These are phyloP conservation scores for Perodicticus potto DNA, from an alignment of 2,797 vertebrate species.

Conservation along the genomic window DNA sequence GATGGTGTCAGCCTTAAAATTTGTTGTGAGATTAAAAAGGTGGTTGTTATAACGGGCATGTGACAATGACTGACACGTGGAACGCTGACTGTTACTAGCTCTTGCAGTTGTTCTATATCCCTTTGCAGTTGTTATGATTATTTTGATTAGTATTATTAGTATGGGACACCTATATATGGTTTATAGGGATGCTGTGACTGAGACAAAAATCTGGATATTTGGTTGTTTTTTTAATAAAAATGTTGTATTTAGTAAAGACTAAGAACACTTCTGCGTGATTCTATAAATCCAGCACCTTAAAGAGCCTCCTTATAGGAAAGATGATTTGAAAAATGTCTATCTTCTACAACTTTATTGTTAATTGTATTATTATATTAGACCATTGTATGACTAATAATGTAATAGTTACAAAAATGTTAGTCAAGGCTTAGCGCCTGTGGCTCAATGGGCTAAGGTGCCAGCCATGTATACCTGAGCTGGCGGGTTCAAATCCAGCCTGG, in stretches of 20 bases:
- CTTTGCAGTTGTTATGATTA: constrained; percentile 14
- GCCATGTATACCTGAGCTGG: too few relatives aligned
- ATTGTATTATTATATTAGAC: constrained; percentile 34
- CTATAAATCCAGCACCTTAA: neutral
- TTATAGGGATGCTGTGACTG: neutral
- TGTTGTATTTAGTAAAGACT: neutral
- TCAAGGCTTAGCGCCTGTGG: too few relatives aligned
- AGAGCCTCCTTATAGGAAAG: neutral
- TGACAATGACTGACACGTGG: constrained; percentile 1
- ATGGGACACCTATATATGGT: neutral
- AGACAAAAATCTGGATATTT: neutral
- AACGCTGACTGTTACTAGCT: neutral
- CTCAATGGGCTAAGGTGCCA: too few relatives aligned
- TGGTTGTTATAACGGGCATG: neutral
- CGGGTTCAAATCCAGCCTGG: too few relatives aligned
- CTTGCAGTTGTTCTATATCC: neutral
- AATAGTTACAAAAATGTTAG: neutral
- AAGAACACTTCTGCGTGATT: neutral
- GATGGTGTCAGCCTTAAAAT: neutral
- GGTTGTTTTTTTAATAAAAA: neutral
- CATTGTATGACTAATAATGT: neutral
- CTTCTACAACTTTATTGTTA: neutral
- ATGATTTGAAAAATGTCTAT: neutral
- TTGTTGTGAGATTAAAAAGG: neutral
- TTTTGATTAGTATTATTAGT: constrained; percentile 29